phyloP scores from a whole-genome alignment of 2,113 vertebrate genomes.

The Pogona vitticeps region DNA sequence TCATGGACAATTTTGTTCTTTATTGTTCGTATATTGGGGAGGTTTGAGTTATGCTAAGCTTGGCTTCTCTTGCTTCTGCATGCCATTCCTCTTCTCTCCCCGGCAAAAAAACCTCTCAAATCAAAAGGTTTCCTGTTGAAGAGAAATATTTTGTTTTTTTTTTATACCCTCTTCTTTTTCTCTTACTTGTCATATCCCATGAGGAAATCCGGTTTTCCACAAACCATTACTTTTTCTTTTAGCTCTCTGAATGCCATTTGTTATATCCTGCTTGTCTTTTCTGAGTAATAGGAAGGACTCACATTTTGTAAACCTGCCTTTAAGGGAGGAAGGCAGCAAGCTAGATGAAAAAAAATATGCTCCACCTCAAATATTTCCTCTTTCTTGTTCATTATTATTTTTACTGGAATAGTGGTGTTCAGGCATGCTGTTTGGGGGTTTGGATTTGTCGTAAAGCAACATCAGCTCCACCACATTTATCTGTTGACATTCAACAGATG shows the following conservation, averaged over 20 bases:
- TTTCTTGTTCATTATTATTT: not conserved
- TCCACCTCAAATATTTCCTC: not conserved
- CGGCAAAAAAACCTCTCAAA: not conserved
- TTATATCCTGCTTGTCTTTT: not conserved
- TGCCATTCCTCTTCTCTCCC: not conserved
- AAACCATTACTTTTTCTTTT: not conserved
- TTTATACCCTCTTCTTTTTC: not conserved
- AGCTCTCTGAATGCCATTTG: not conserved
- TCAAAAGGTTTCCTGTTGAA: not conserved
- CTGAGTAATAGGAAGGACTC: not conserved
- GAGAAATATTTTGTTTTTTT: not conserved
- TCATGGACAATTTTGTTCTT: not conserved
- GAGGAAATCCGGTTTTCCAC: not conserved
- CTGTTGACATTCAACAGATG: not conserved
- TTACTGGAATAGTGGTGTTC: not conserved
- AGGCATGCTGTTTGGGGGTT: too few relatives aligned
- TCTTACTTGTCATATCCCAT: not conserved
- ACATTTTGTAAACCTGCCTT: not conserved
- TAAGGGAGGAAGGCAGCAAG: not conserved
- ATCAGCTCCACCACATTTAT: not conserved
- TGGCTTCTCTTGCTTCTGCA: not conserved
- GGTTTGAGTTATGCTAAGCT: not conserved
- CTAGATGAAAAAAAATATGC: not conserved
- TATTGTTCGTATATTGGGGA: not conserved
- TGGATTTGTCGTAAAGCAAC: not conserved